Percentiles rank a stretch among this genome's conserved stretches.
Evolutionary conservation across 2,888 invertebrate genomes (phyloP).

Genomic region (Heliconius ismenius): DNA sequence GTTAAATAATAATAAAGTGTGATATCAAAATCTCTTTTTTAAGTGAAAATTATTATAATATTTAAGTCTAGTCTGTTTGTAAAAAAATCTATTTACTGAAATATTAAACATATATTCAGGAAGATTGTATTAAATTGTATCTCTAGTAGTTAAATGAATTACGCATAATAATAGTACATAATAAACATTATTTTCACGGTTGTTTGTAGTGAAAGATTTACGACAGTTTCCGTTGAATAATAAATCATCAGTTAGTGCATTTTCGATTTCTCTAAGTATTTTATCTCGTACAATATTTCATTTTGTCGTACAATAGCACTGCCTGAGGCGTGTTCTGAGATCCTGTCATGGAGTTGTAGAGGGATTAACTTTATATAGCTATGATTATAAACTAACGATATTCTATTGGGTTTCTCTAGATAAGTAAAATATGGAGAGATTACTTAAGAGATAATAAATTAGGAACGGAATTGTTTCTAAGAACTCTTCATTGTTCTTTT

Average conservation of each 20-base stretch:
- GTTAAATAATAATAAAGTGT: neutral
- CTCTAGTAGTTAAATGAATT: constrained; percentile 8
- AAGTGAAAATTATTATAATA: too few relatives aligned
- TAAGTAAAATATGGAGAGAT: neutral
- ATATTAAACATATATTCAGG: too few relatives aligned
- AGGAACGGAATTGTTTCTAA: neutral
- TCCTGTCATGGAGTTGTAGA: constrained; percentile 48
- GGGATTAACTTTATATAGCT: constrained; percentile 10
- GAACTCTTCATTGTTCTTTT: neutral
- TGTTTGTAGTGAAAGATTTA: constrained; percentile 42
- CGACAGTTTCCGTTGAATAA: constrained; percentile 42
- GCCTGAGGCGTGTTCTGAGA: constrained; percentile 49
- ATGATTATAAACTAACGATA: neutral
- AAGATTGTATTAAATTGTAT: neutral
- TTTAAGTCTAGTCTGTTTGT: neutral
- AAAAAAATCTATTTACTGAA: neutral
- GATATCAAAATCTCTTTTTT: neutral
- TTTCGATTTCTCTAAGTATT: constrained; percentile 48
- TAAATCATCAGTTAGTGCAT: constrained; percentile 44
- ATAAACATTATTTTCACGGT: constrained; percentile 35
- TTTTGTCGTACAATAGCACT: constrained; percentile 48
- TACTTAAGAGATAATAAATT: neutral
- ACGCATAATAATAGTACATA: neutral
- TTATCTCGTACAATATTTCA: constrained; percentile 48
- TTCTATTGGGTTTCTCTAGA: neutral